Conservation (phyloP, 2,113 vertebrate species). For the Vulpes lagopus region DNA sequence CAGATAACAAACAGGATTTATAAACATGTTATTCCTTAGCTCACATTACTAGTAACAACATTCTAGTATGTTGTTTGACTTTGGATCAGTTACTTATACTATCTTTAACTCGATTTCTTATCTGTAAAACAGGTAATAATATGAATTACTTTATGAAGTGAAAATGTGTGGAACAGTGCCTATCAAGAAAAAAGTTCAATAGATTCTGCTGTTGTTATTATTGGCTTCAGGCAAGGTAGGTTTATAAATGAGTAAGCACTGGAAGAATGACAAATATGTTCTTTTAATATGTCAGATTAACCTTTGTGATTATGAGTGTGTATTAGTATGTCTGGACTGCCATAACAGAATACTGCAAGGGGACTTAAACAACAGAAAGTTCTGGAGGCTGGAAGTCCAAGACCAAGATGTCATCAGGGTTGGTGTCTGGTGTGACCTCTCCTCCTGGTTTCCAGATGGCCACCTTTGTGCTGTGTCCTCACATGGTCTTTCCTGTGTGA, state of each 20-base stretch:
- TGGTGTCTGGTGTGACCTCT: neutral
- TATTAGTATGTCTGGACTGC: neutral
- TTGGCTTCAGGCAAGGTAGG: neutral
- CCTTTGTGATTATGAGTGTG: neutral
- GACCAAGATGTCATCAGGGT: rapidly evolving
- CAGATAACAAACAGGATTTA: neutral
- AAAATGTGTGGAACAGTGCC: neutral
- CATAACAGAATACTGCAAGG: neutral
- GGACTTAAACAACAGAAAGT: neutral
- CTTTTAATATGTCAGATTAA: neutral
- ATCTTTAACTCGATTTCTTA: neutral
- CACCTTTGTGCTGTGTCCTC: rapidly evolving
- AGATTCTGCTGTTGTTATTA: neutral
- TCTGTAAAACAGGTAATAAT: conserved; percentile 1
- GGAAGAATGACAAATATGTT: neutral
- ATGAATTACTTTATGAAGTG: conserved; percentile 7
- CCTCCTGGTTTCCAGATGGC: neutral
- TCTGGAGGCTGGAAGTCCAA: neutral
- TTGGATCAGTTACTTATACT: neutral
- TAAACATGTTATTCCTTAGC: neutral
- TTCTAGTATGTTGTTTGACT: neutral
- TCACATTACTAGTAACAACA: neutral
- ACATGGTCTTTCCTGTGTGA: neutral
- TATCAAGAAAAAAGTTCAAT: neutral
- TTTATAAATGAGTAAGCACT: neutral